phyloP scores from a whole-genome alignment of 2,113 vertebrate species.

The Halichoeres trimaculatus region DNA sequence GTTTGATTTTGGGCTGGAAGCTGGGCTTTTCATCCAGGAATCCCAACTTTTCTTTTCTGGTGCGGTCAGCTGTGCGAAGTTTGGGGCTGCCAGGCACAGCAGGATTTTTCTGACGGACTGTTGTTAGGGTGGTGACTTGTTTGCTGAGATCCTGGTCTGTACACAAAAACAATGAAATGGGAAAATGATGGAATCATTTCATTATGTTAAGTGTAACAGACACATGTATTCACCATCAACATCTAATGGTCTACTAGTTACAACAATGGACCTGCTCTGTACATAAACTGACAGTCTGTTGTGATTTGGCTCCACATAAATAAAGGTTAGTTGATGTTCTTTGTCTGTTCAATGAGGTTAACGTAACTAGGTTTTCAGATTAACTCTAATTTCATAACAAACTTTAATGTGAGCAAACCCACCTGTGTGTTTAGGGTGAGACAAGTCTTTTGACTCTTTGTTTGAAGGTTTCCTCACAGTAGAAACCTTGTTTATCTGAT shows the following conservation, averaged over 20 bases:
- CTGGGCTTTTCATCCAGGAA: constrained; percentile 88
- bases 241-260: no score
- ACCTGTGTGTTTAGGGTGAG: constrained; percentile 87
- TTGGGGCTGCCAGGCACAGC: constrained; percentile 53
- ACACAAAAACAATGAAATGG: constrained; percentile 18
- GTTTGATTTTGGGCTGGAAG: constrained; percentile 89
- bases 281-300: no score
- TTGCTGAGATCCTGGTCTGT: constrained; percentile 86
- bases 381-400: neutral
- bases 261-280: no score
- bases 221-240: neutral
- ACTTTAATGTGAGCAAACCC: constrained; percentile 24
- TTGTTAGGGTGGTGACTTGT: constrained; percentile 81
- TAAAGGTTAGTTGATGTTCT: no score
- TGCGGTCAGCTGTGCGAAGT: constrained; percentile 80
- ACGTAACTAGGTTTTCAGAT: no score
- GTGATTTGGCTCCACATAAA: no score
- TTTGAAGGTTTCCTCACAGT: constrained; percentile 68
- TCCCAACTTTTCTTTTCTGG: constrained; percentile 82
- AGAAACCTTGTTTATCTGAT: constrained; percentile 54
- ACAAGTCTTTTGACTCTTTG: constrained; percentile 78
- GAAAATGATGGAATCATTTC: constrained; percentile 2
- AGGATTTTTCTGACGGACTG: constrained; percentile 68
- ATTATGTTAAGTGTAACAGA: neutral
- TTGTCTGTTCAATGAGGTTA: no score